These are phyloP conservation scores for Columba guinea DNA, from an alignment of 2,797 vertebrate genomes.

Conservation along the genomic window DNA sequence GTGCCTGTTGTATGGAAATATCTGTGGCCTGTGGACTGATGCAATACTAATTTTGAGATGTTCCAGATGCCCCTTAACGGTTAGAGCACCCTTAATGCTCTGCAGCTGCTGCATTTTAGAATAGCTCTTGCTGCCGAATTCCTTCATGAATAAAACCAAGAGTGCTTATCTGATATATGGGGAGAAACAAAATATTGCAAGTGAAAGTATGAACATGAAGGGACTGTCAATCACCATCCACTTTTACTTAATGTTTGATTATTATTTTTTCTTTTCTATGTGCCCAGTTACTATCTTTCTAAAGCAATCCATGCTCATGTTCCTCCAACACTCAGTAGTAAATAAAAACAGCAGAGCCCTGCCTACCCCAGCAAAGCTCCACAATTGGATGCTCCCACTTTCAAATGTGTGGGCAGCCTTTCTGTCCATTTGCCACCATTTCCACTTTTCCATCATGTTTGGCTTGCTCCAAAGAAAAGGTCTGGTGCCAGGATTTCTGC, in stretches of 20 bases:
- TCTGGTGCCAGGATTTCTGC: slow-evolving; percentile 37
- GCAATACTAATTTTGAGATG: slow-evolving; percentile 47
- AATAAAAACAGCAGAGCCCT: neutral
- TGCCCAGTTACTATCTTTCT: neutral
- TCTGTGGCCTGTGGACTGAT: slow-evolving; percentile 12
- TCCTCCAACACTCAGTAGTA: neutral
- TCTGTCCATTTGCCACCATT: neutral
- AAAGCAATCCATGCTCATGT: neutral
- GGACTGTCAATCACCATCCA: neutral
- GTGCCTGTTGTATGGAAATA: slow-evolving; percentile 55
- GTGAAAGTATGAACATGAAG: neutral
- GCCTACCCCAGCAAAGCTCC: neutral
- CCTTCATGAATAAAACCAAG: slow-evolving; percentile 14
- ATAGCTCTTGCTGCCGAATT: neutral
- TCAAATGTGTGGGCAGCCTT: neutral
- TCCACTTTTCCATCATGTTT: neutral
- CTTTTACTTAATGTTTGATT: neutral
- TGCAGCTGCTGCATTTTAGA: slow-evolving; percentile 42
- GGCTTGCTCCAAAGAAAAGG: neutral
- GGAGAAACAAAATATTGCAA: neutral
- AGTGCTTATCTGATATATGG: neutral
- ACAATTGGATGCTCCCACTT: neutral
- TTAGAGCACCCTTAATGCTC: slow-evolving; percentile 33
- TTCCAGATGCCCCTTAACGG: slow-evolving; percentile 56
- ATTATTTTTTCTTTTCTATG: neutral